Percentiles rank a stretch among this genome's conserved stretches.
Conservation (phyloP, 2,113 vertebrate genomes). For the Leiothrix lutea region DNA sequence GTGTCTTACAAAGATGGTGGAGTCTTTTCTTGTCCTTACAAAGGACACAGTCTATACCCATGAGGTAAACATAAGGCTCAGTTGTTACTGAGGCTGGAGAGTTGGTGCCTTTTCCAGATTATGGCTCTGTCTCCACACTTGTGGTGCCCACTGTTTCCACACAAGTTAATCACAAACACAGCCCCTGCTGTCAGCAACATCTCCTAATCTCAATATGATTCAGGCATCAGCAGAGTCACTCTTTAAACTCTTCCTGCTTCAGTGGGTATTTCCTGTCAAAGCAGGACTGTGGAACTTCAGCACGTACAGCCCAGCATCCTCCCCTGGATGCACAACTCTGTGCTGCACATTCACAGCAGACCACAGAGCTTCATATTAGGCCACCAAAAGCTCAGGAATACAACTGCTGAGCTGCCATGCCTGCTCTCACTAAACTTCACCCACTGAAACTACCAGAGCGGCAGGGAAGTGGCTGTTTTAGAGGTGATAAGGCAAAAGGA, state of each 20-base stretch:
- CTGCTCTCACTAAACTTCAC: not conserved
- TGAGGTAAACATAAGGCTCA: not conserved
- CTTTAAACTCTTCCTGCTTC: not conserved
- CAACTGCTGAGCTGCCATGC: not conserved
- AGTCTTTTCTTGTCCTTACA: not conserved
- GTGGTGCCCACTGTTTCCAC: not conserved
- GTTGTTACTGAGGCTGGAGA: not conserved
- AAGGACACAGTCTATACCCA: not conserved
- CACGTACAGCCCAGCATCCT: not conserved
- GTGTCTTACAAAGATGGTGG: not conserved
- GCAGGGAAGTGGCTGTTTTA: not conserved
- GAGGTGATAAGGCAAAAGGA: not conserved
- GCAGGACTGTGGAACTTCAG: not conserved
- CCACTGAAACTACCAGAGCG: not conserved
- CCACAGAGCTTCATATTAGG: not conserved
- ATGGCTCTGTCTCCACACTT: not conserved
- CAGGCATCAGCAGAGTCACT: not conserved
- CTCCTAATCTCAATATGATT: not conserved
- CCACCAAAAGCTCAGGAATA: not conserved
- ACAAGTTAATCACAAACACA: not conserved
- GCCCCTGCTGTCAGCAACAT: not conserved
- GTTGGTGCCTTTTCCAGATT: not conserved
- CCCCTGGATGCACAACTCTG: not conserved
- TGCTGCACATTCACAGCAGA: not conserved
- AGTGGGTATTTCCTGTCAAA: not conserved